These are phyloP conservation scores for Hypena proboscidalis DNA, from an alignment of 2,888 invertebrate species.

Conservation along the genomic window DNA sequence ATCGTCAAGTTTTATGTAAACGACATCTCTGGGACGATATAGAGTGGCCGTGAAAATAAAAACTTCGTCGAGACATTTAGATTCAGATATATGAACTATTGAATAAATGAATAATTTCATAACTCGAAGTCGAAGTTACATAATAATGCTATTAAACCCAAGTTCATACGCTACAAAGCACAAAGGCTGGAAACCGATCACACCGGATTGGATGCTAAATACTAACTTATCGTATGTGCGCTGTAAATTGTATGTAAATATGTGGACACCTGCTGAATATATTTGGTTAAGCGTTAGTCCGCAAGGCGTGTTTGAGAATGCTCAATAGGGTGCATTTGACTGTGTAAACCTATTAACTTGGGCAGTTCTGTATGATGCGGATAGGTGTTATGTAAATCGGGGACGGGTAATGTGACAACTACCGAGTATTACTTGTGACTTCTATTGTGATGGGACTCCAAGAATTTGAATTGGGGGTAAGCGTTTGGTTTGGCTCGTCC, in stretches of 20 bases:
- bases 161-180: conserved; percentile 5
- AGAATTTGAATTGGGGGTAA: conserved; percentile 22
- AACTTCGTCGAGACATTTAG: no score
- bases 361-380: conserved; percentile 57
- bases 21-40: no score
- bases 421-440: conserved; percentile 38
- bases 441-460: conserved; percentile 28
- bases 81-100: neutral
- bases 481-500: conserved; percentile 2
- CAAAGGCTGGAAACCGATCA: conserved; percentile 55
- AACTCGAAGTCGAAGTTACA: neutral
- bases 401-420: conserved; percentile 56
- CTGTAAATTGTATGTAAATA: conserved; percentile 84
- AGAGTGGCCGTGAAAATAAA: no score
- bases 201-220: conserved; percentile 67
- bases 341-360: conserved; percentile 80
- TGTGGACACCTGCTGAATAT: conserved; percentile 83
- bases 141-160: neutral
- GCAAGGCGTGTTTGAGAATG: conserved; percentile 71
- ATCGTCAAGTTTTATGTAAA: no score
- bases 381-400: conserved; percentile 69
- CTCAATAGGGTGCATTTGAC: conserved; percentile 73
- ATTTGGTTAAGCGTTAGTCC: conserved; percentile 69
- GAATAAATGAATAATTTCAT: conserved; percentile 2
- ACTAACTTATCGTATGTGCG: conserved; percentile 67